phyloP scores from a whole-genome alignment of 2,888 invertebrate species.

The Nudaria mundana region DNA sequence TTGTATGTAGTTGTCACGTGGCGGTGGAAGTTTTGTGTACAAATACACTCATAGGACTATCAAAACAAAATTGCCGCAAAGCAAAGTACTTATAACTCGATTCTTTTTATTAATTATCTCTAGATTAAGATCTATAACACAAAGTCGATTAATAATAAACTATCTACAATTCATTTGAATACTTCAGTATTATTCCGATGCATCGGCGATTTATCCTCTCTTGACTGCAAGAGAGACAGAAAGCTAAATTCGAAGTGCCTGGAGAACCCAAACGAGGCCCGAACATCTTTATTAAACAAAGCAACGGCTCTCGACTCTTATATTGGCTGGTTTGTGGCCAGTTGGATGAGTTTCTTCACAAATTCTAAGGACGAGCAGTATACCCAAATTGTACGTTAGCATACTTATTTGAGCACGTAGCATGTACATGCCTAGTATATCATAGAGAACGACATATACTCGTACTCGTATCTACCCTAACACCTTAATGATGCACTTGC shows the following conservation, averaged over 20 bases:
- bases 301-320: slow-evolving; percentile 72
- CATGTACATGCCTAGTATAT: slow-evolving; percentile 11
- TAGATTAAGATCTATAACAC: too few relatives aligned
- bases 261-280: slow-evolving; percentile 55
- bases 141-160: too few relatives aligned
- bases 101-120: too few relatives aligned
- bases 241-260: slow-evolving; percentile 52
- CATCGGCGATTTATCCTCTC: slow-evolving; percentile 73
- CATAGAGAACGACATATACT: background rate
- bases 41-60: too few relatives aligned
- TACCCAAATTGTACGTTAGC: slow-evolving; percentile 69
- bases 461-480: too few relatives aligned
- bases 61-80: too few relatives aligned
- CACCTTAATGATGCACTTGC: background rate
- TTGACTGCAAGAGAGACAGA: slow-evolving; percentile 57
- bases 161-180: too few relatives aligned
- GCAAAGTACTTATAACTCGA: too few relatives aligned
- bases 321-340: slow-evolving; percentile 71
- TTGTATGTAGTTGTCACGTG: too few relatives aligned
- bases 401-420: slow-evolving; percentile 16
- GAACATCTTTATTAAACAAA: slow-evolving; percentile 56
- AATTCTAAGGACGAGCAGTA: slow-evolving; percentile 57
- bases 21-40: too few relatives aligned
- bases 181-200: slow-evolving; percentile 74
- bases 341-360: slow-evolving; percentile 70